These are phyloP conservation scores for Forbesichthys agassizii DNA, from an alignment of 2,113 vertebrate species.

Conservation along the genomic window DNA sequence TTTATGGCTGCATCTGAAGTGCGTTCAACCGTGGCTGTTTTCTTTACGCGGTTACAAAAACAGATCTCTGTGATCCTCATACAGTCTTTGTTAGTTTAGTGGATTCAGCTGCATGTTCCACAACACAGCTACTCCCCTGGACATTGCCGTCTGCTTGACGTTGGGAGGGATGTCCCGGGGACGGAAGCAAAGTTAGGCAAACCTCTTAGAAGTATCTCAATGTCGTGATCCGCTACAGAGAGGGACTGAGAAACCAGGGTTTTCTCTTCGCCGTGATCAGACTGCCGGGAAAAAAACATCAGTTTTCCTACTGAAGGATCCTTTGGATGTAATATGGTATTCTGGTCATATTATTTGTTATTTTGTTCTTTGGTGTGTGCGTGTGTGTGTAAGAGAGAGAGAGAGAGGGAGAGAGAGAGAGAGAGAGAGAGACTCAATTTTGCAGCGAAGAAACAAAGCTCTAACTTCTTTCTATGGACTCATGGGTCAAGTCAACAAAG, in stretches of 20 bases:
- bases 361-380: too few relatives aligned
- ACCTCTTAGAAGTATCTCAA: slow-evolving; percentile 46
- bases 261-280: slow-evolving; percentile 9
- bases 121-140: slow-evolving; percentile 29
- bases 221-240: slow-evolving; percentile 18
- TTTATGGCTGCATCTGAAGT: slow-evolving; percentile 19
- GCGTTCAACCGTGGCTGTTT: slow-evolving; percentile 23
- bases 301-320: neutral
- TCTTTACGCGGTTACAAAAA: slow-evolving; percentile 39
- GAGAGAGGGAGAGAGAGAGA: too few relatives aligned
- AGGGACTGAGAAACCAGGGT: slow-evolving; percentile 27
- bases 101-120: slow-evolving; percentile 45
- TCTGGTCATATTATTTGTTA: too few relatives aligned
- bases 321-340: too few relatives aligned
- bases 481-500: too few relatives aligned
- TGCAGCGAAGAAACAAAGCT: too few relatives aligned
- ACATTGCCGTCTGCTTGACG: slow-evolving; percentile 57
- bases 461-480: too few relatives aligned
- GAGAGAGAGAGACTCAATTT: too few relatives aligned
- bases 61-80: slow-evolving; percentile 36
- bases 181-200: slow-evolving; percentile 43
- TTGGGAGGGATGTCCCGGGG: slow-evolving; percentile 32
- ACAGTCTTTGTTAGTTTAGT: slow-evolving; percentile 36
- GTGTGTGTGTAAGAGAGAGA: too few relatives aligned
- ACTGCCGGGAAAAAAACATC: slow-evolving; percentile 26